phyloP scores from a whole-genome alignment of 1,140 invertebrate genomes.

The Trichoplusia ni region DNA sequence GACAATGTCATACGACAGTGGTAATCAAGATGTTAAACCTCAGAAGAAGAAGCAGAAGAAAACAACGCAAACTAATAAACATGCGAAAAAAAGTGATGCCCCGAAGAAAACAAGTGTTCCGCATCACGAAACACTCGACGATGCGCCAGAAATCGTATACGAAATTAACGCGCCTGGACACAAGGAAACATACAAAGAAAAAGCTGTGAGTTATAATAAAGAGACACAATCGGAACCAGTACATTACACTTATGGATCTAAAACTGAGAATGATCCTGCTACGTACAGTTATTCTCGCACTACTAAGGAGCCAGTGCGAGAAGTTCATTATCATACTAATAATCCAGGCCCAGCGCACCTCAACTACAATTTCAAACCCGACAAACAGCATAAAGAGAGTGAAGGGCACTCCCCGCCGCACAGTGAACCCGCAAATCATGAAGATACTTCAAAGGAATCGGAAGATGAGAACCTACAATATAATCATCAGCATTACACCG shows the following conservation, averaged over 20 bases:
- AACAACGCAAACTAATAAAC: slow-evolving; percentile 24
- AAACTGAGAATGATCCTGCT: slow-evolving; percentile 43
- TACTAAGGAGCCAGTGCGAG: slow-evolving; percentile 51
- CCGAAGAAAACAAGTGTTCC: slow-evolving; percentile 41
- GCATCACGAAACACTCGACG: slow-evolving; percentile 47
- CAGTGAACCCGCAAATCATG: slow-evolving; percentile 30
- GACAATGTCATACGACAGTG: slow-evolving; percentile 60
- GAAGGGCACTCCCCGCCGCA: slow-evolving; percentile 32
- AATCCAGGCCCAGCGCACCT: slow-evolving; percentile 55
- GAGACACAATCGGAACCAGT: slow-evolving; percentile 62
- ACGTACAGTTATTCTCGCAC: slow-evolving; percentile 37
- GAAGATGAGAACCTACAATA: slow-evolving; percentile 25
- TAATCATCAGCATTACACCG: slow-evolving; percentile 13
- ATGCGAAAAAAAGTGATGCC: slow-evolving; percentile 8
- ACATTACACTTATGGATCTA: slow-evolving; percentile 58
- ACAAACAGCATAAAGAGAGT: slow-evolving; percentile 46
- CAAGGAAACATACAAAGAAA: slow-evolving; percentile 65
- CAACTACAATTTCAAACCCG: slow-evolving; percentile 57
- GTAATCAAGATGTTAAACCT: slow-evolving; percentile 43
- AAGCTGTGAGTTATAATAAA: slow-evolving; percentile 67
- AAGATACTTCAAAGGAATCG: slow-evolving; percentile 13
- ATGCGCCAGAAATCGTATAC: slow-evolving; percentile 58
- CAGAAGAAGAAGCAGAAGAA: slow-evolving; percentile 59
- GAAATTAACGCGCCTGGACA: slow-evolving; percentile 69
- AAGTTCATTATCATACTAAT: slow-evolving; percentile 48